Conservation (phyloP, 2,113 vertebrate genomes). For the Egretta garzetta region DNA sequence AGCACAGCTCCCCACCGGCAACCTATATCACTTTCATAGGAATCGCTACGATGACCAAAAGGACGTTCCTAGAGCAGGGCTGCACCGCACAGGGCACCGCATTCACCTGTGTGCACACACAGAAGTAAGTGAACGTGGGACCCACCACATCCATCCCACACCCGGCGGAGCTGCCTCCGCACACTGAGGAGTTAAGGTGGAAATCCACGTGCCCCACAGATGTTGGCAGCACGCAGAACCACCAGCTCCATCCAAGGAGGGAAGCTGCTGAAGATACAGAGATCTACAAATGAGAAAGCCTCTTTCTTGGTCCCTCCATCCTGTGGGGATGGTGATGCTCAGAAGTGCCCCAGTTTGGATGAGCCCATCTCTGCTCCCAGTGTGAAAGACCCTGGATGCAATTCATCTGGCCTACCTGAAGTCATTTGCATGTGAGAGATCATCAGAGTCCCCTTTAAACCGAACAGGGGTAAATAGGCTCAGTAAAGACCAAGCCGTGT, state of each 20-base stretch:
- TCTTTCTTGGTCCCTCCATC: background rate
- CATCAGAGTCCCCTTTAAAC: background rate
- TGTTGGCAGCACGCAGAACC: background rate
- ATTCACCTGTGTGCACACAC: fast-evolving
- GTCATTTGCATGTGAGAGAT: background rate
- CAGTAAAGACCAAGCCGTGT: background rate
- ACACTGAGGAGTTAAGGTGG: background rate
- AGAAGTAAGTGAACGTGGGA: background rate
- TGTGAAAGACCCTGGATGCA: background rate
- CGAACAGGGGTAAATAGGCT: background rate
- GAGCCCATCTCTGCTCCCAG: background rate
- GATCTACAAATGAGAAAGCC: background rate
- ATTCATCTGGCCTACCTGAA: background rate
- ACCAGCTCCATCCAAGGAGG: background rate
- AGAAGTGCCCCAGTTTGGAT: background rate
- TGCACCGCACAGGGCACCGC: background rate
- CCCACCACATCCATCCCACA: background rate
- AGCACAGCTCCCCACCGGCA: background rate
- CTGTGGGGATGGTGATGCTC: background rate
- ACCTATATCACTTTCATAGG: fast-evolving
- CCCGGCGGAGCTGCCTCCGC: background rate
- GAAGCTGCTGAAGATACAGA: background rate
- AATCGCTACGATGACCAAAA: background rate
- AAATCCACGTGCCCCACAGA: background rate
- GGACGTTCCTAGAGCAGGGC: background rate